These are phyloP conservation scores for Egretta garzetta DNA, from an alignment of 2,113 vertebrate species.

Conservation along the genomic window DNA sequence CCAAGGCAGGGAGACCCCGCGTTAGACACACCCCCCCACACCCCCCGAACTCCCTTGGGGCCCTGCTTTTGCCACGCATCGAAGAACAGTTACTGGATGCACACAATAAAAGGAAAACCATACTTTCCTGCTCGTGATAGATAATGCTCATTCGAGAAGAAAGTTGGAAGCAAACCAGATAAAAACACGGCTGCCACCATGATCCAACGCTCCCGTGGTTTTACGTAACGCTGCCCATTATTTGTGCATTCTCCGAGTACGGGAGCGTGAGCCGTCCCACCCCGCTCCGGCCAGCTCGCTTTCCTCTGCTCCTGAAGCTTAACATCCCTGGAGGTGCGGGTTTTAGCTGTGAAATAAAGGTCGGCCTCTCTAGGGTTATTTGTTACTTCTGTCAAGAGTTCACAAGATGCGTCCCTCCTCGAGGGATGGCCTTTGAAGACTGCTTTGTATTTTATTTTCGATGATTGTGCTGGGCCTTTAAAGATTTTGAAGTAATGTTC, in stretches of 20 bases:
- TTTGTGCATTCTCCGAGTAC: background rate
- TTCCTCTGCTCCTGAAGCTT: background rate
- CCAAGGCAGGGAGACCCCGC: background rate
- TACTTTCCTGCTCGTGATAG: background rate
- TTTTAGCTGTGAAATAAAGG: conserved; percentile 39
- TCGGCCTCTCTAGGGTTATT: conserved; percentile 12
- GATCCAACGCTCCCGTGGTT: background rate
- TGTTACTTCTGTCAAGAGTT: background rate
- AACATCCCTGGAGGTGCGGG: background rate
- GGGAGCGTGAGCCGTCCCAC: background rate
- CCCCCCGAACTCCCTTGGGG: background rate
- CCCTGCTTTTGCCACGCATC: background rate
- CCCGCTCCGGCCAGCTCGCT: background rate
- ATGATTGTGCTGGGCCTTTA: conserved; percentile 18
- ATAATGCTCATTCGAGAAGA: background rate
- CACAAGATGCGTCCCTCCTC: background rate
- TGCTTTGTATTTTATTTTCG: conserved; percentile 20
- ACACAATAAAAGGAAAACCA: conserved; percentile 60
- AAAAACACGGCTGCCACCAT: background rate
- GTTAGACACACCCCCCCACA: background rate
- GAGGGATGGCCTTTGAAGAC: background rate
- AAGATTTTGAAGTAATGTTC: conserved; percentile 16
- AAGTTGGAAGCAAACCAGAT: conserved; percentile 61
- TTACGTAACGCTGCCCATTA: background rate
- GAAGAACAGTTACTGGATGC: background rate